phyloP scores from a whole-genome alignment of 2,888 invertebrate species.

The Cerastis rubricosa region DNA sequence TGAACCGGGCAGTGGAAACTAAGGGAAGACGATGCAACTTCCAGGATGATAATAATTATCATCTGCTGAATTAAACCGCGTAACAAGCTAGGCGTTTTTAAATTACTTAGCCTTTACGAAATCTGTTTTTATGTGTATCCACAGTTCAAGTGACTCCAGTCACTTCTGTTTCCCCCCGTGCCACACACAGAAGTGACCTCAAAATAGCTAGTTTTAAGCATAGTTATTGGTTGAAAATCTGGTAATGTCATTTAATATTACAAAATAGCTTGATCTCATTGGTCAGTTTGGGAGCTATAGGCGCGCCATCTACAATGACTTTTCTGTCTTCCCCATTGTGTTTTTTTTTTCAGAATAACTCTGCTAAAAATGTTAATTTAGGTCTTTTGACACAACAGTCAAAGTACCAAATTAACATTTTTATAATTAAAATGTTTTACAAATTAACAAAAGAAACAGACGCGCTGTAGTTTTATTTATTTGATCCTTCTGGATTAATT shows the following conservation, averaged over 20 bases:
- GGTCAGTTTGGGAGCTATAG: neutral
- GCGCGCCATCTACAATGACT: neutral
- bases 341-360: constrained; percentile 2
- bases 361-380: neutral
- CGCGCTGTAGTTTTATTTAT: neutral
- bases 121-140: neutral
- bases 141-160: neutral
- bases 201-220: neutral
- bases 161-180: neutral
- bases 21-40: constrained; percentile 20
- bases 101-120: neutral
- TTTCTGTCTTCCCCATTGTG: neutral
- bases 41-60: constrained; percentile 30
- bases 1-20: constrained; percentile 13
- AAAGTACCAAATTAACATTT: too few species aligned
- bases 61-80: constrained; percentile 26
- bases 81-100: neutral
- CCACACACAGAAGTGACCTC: neutral
- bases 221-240: too few species aligned
- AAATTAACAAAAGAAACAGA: neutral
- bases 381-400: too few species aligned
- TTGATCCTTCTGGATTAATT: too few species aligned
- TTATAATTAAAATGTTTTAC: too few species aligned
- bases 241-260: too few species aligned
- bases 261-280: neutral